These are phyloP conservation scores for Elephantulus edwardii DNA, from an alignment of 2,113 vertebrate genomes.

Conservation along the genomic window DNA sequence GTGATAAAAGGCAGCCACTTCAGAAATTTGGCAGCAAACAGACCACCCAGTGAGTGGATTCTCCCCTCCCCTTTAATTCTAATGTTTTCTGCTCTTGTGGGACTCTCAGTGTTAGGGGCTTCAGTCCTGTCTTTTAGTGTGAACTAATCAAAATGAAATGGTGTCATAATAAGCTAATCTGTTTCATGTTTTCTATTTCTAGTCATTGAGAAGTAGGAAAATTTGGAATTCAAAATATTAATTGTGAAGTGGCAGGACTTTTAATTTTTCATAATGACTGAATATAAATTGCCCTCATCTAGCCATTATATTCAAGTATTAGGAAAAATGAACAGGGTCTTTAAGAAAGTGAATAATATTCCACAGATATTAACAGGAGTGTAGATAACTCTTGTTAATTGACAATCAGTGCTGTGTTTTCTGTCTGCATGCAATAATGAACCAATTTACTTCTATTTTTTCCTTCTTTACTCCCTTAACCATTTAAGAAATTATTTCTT, in stretches of 20 bases:
- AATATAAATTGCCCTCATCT: conserved; percentile 83
- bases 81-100: conserved; percentile 77
- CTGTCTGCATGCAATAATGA: conserved; percentile 33
- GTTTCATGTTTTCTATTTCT: conserved; percentile 84
- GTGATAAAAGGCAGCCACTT: conserved; percentile 99
- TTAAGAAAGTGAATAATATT: conserved; percentile 74
- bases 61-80: conserved; percentile 61
- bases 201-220: conserved; percentile 84
- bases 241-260: conserved; percentile 83
- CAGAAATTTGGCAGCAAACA: conserved; percentile 97
- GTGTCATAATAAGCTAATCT: conserved; percentile 83
- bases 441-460: conserved; percentile 63
- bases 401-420: conserved; percentile 28
- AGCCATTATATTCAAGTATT: conserved; percentile 80
- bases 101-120: conserved; percentile 62
- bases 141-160: conserved; percentile 78
- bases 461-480: conserved; percentile 25
- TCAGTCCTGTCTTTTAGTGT: conserved; percentile 80
- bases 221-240: conserved; percentile 86
- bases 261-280: conserved; percentile 84
- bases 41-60: conserved; percentile 97
- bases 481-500: conserved; percentile 48
- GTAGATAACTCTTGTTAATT: conserved; percentile 47
- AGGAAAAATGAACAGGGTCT: conserved; percentile 74
- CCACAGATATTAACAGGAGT: conserved; percentile 18